Base-by-base conservation (phyloP, 2,888 invertebrate species). In the Eupelmus urozonus region DNA sequence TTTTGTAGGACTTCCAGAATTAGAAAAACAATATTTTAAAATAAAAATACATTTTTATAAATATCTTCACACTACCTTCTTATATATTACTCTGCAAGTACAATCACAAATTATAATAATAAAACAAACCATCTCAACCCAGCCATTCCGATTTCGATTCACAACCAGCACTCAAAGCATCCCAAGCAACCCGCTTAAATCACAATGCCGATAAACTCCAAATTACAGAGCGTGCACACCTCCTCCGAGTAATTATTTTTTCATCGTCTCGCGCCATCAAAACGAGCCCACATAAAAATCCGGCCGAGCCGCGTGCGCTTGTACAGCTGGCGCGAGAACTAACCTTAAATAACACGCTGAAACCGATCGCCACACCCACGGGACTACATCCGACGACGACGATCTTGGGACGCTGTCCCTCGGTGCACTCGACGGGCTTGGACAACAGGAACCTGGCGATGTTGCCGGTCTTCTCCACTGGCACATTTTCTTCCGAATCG, bases 301-400 rank as follows among this genome's bases (percentile, higher is more conserved):
- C 9, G 25, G 25, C 0, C 45, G 20, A 16, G 34, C 16, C 53
- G 2, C 11, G 9, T 34, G 9, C 34, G 9, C 34, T 3, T 34
- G 9, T 9, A 34, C 34, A 34, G 34, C 34, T 34, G 9, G n/a
- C 2, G 49, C 13, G 13, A n/a, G n/a, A n/a, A 79, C 82, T 82
- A 80, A 88, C 87, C 86, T 88, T 88, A 82, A 85, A 87, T 34
- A 88, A 84, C 74, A 87, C 81, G 1, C 86, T 83, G 69, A 88
- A 81, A 40, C 83, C 87, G 18, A 84, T 82, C n/a, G 87, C 85
- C 13, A 88, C 85, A 60, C 88, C 88, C 57, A 84, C 84, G 69
- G 83, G 82, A 20, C 86, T 85, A 66, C 85, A 85, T 42, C 87
- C 88, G 29, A 85, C 85, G 81, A 88, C 86, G 70, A 82, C 87